phyloP scores from a whole-genome alignment of 2,797 vertebrate genomes.

The Falco concolor region DNA sequence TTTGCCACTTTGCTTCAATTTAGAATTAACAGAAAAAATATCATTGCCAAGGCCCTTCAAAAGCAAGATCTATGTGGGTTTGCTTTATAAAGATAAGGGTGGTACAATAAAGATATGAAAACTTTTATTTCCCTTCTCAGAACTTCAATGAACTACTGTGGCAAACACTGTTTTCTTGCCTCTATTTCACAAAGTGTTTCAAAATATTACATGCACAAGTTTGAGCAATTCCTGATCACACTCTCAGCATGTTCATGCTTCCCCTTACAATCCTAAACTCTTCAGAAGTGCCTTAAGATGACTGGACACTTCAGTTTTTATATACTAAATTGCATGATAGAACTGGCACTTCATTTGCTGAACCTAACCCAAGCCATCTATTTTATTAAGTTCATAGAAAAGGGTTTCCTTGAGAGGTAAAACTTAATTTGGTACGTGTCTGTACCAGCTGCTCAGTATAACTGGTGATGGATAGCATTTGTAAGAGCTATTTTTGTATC shows the following conservation, averaged over 20 bases:
- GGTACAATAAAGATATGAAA: constrained; percentile 39
- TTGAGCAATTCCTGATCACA: background rate
- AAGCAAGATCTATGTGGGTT: background rate
- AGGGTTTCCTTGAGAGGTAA: background rate
- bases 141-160: background rate
- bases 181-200: background rate
- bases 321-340: too few species aligned
- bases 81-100: constrained; percentile 29
- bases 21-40: constrained; percentile 41
- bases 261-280: background rate
- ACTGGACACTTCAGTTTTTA: background rate
- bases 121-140: constrained; percentile 19
- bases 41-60: constrained; percentile 10
- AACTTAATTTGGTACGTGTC: background rate
- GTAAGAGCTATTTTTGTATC: background rate
- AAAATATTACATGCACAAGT: background rate
- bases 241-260: background rate
- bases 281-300: background rate
- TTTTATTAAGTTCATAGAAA: background rate
- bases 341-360: background rate
- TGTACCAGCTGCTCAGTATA: background rate
- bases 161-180: background rate
- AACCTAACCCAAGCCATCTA: background rate
- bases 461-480: background rate
- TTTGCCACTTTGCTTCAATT: background rate